These are phyloP conservation scores for Steinernema hermaphroditum DNA, from an alignment of 2,888 invertebrate species.

Conservation along the genomic window DNA sequence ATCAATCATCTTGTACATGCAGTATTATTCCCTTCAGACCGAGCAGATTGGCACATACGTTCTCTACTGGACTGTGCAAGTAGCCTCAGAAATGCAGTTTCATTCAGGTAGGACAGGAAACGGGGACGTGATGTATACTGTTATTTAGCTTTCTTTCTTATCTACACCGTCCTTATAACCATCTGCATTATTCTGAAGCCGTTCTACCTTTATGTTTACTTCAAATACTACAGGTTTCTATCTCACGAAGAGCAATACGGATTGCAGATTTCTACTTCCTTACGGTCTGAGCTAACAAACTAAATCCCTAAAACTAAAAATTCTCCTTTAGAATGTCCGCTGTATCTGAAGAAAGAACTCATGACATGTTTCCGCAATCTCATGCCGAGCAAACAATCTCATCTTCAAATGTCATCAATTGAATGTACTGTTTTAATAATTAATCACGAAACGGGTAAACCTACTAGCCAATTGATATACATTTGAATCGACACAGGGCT, in stretches of 20 bases:
- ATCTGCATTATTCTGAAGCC: not conserved
- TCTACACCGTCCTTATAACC: not conserved
- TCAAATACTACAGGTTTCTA: conserved; percentile 16
- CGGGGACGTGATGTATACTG: no score
- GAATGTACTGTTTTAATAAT: no score
- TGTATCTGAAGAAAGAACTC: not conserved
- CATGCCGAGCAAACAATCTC: no score
- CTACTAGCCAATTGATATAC: no score
- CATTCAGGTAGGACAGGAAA: no score
- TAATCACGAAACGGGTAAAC: no score
- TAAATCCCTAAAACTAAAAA: not conserved
- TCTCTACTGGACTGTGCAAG: not conserved
- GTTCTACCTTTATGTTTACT: not conserved
- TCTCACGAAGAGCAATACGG: conserved; percentile 7
- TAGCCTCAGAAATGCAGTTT: no score
- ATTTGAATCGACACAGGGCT: no score
- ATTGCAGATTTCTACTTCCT: not conserved
- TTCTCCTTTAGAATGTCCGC: not conserved
- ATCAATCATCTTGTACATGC: not conserved
- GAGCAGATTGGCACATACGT: not conserved
- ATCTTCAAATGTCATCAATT: no score
- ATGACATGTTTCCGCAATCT: not conserved
- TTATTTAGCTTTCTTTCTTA: not conserved
- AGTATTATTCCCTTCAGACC: not conserved
- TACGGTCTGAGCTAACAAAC: not conserved